Evolutionary conservation across 2,888 invertebrate genomes (phyloP), one percentile per base, ranked within the genome.

Genomic region (Sclerodermus sp.): DNA sequence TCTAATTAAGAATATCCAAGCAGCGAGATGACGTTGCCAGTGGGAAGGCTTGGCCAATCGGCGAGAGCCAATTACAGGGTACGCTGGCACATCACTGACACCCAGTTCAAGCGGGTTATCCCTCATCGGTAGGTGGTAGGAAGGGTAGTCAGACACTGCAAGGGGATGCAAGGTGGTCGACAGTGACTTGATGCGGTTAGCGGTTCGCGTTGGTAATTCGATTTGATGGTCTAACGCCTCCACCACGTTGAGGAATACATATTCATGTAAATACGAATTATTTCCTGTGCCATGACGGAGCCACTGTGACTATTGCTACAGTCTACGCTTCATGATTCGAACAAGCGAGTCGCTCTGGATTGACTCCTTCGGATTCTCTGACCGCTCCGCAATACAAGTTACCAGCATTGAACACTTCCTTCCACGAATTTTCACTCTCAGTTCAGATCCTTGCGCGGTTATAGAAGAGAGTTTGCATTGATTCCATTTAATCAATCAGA

Each of bases 121-220:
- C 54, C 58, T 59, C 59, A 62, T 58, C 53, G 60, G 47, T 57
- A 53, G 49, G 39, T 36, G 37, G 48, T 36, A 47, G 54, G 49
- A 55, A 46, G 59, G 60, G 62, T 66, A 64, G 69, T 69, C 66
- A 62, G 66, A 67, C 61, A 58, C 45, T 52, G 62, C 61, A 59
- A 56, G 57, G 34, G 57, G 57, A 53, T 59, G 60, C 60, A 68
- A 71, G 68, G 66, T 68, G 65, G 66, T 56, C 66, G 68, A 69
- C 68, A 72, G 69, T 67, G 72, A 73, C 70, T 71, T 70, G 70
- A 73, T 67, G 68, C 60, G 67, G 71, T 72, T 73, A 72, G 66
- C 66, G 66, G 67, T 64, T 69, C 66, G 71, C 61, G 61, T 60
- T 57, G 59, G 60, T 70, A 70, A 71, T 64, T 71, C 66, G 66